Conservation (phyloP, 2,113 vertebrate genomes). For the Solea senegalensis region DNA sequence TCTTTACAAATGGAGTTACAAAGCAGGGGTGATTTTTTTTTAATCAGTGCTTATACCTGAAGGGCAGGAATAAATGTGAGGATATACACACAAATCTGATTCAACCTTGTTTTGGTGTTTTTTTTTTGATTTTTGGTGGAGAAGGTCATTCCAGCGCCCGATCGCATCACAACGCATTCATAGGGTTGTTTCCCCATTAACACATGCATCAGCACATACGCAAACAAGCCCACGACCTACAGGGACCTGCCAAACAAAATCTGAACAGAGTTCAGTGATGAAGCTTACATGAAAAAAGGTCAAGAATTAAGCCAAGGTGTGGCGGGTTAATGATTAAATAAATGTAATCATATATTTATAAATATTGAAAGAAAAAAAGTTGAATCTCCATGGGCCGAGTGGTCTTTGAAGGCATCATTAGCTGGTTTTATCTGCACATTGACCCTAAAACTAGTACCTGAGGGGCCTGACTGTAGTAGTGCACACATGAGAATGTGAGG, state of each 20-base stretch:
- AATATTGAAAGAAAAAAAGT: conserved; percentile 69
- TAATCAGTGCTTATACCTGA: conserved; percentile 21
- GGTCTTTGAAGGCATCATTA: conserved; percentile 86
- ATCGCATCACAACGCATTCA: conserved; percentile 19
- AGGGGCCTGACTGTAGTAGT: conserved; percentile 73
- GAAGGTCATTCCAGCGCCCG: conserved; percentile 1
- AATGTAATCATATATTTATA: conserved; percentile 70
- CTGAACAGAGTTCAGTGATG: conserved; percentile 47
- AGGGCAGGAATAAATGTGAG: conserved; percentile 19
- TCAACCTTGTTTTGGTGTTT: background rate
- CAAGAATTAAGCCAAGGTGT: conserved; percentile 69
- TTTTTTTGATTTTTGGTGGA: background rate
- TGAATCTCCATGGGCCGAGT: conserved; percentile 72
- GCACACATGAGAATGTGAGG: conserved; percentile 69
- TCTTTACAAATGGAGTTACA: conserved; percentile 27
- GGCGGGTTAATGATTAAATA: conserved; percentile 71
- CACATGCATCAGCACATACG: background rate
- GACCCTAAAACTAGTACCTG: conserved; percentile 79
- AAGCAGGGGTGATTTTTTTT: conserved; percentile 16
- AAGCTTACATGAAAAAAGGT: conserved; percentile 65
- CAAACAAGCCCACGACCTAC: conserved; percentile 34
- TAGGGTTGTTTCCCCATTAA: background rate
- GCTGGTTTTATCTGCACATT: conserved; percentile 81
- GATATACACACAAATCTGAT: conserved; percentile 10
- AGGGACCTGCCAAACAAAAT: conserved; percentile 58